Percentiles rank a stretch among this genome's conserved stretches.
Evolutionary conservation across 1,140 invertebrate genomes (phyloP).

Genomic region (Orius laevigatus): DNA sequence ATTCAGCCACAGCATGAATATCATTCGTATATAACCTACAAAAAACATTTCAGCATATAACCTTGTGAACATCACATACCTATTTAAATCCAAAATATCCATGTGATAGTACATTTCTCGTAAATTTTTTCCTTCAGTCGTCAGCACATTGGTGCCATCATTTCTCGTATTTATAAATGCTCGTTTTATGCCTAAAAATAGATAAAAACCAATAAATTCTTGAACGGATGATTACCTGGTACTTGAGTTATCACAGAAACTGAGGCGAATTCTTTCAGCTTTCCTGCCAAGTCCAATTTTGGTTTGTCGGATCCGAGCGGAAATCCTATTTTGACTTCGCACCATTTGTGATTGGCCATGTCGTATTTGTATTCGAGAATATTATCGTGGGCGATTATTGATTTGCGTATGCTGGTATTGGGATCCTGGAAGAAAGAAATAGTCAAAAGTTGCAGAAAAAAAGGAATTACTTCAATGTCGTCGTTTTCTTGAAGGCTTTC

Average conservation of each 20-base stretch:
- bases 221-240: slow-evolving; percentile 27
- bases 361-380: slow-evolving; percentile 17
- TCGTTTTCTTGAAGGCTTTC: slow-evolving; percentile 22
- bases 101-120: slow-evolving; percentile 70
- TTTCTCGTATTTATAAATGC: slow-evolving; percentile 57
- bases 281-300: slow-evolving; percentile 62
- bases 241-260: slow-evolving; percentile 36
- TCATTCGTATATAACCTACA: slow-evolving; percentile 74
- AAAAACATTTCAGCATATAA: not conserved
- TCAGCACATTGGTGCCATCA: slow-evolving; percentile 41
- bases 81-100: slow-evolving; percentile 67
- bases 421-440: too few relatives aligned
- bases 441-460: not conserved
- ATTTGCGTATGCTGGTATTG: too few relatives aligned
- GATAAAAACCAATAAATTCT: too few relatives aligned
- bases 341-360: slow-evolving; percentile 25
- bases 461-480: too few relatives aligned
- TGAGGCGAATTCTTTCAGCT: slow-evolving; percentile 55
- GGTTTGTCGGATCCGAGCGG: slow-evolving; percentile 42
- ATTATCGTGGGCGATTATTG: too few relatives aligned
- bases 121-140: slow-evolving; percentile 93
- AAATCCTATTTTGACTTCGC: slow-evolving; percentile 38
- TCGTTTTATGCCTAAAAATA: slow-evolving; percentile 59
- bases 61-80: slow-evolving; percentile 16
- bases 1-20: slow-evolving; percentile 74